Percentiles rank a stretch among this genome's conserved stretches.
These are phyloP conservation scores for Sesia apiformis DNA, from an alignment of 2,888 invertebrate species.

Conservation along the genomic window DNA sequence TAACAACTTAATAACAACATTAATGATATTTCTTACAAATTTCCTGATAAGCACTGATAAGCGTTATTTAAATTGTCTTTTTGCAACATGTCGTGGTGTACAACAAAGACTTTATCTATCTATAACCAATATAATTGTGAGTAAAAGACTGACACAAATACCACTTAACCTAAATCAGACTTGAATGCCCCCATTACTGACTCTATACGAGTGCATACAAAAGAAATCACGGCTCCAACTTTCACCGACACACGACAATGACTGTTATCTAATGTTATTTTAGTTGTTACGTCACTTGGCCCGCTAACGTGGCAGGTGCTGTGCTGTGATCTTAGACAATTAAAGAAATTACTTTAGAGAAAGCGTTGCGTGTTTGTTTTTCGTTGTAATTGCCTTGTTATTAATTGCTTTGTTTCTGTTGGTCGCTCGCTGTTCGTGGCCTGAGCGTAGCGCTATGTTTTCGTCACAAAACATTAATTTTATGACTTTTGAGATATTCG, in stretches of 20 bases:
- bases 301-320: constrained; percentile 18
- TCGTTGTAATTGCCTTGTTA: not conserved
- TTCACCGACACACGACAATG: constrained; percentile 32
- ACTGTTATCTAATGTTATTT: constrained; percentile 42
- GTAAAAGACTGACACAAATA: too few species aligned
- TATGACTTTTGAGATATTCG: too few species aligned
- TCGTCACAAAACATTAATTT: too few species aligned
- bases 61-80: too few species aligned
- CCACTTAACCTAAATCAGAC: too few species aligned
- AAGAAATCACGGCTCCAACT: constrained; percentile 22
- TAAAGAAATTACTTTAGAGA: constrained; percentile 7
- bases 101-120: too few species aligned
- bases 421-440: too few species aligned
- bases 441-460: too few species aligned
- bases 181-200: too few species aligned
- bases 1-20: too few species aligned
- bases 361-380: constrained; percentile 2
- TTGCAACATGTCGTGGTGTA: too few species aligned
- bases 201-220: not conserved
- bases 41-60: constrained; percentile 10
- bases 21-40: constrained; percentile 12
- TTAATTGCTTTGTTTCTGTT: not conserved
- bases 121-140: too few species aligned
- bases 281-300: constrained; percentile 31
- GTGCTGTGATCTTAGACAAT: constrained; percentile 11